phyloP scores from a whole-genome alignment of 2,797 vertebrate species.

The Megalops cyprinoides region DNA sequence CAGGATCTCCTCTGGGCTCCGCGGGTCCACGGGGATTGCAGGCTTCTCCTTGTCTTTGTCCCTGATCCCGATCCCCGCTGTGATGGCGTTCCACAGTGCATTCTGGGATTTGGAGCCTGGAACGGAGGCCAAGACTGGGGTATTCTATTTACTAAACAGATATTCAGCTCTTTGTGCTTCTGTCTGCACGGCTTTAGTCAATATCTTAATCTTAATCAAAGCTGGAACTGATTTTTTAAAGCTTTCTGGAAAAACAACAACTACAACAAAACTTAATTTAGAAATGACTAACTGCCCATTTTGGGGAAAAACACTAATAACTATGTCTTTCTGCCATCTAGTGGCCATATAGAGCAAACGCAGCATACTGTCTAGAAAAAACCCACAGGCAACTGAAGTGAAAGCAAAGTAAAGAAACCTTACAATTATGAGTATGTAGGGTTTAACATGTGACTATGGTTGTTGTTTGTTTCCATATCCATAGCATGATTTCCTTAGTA shows the following conservation, averaged over 20 bases:
- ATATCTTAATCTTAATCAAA: too few species aligned
- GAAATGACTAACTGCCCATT: too few species aligned
- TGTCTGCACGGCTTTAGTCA: neutral
- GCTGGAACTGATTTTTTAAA: too few species aligned
- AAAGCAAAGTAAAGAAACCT: too few species aligned
- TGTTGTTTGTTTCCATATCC: neutral
- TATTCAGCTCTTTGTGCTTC: neutral
- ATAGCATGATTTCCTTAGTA: neutral
- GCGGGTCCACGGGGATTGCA: slow-evolving; percentile 74
- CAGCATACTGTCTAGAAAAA: slow-evolving; percentile 2
- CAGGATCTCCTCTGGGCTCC: slow-evolving; percentile 88
- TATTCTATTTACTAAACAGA: neutral
- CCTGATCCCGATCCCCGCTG: slow-evolving; percentile 82
- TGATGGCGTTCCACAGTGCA: slow-evolving; percentile 87
- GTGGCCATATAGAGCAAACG: slow-evolving; percentile 53
- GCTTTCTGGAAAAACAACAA: too few species aligned
- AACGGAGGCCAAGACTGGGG: neutral
- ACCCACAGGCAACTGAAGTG: too few species aligned
- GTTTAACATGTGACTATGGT: neutral
- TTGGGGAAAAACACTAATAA: neutral
- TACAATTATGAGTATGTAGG: neutral
- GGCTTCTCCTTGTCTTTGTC: slow-evolving; percentile 77
- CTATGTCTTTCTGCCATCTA: slow-evolving; percentile 61
- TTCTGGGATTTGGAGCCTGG: slow-evolving; percentile 95
- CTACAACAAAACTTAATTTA: too few species aligned